phyloP scores from a whole-genome alignment of 2,888 invertebrate genomes.

The Hypolimnas misippus region DNA sequence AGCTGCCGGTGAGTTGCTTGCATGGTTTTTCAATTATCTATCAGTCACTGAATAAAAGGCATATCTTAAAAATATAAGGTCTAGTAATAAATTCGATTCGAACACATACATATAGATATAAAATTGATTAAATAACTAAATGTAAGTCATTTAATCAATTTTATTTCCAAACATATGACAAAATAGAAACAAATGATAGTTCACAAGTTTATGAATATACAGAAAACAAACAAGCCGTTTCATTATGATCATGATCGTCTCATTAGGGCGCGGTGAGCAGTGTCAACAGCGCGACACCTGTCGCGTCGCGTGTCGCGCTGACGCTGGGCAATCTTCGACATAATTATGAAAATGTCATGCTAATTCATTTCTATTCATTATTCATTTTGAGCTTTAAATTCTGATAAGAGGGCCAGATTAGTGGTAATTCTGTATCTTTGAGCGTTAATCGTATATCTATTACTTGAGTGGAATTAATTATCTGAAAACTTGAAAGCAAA shows the following conservation, averaged over 20 bases:
- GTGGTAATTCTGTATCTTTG: background rate
- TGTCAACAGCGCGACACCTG: background rate
- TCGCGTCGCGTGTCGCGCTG: background rate
- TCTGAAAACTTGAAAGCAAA: too few relatives aligned
- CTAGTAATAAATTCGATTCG: too few relatives aligned
- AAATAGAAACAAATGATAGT: background rate
- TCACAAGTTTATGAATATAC: background rate
- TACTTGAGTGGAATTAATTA: too few relatives aligned
- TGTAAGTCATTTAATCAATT: too few relatives aligned
- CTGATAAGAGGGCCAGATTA: background rate
- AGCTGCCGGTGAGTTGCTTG: too few relatives aligned
- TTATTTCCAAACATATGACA: too few relatives aligned
- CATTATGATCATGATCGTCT: background rate
- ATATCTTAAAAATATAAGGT: too few relatives aligned
- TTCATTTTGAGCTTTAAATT: background rate
- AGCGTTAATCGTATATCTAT: background rate
- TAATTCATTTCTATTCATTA: slow-evolving; percentile 6
- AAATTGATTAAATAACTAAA: too few relatives aligned
- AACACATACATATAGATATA: too few relatives aligned
- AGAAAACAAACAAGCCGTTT: background rate
- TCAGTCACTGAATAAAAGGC: too few relatives aligned
- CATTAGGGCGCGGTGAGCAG: background rate
- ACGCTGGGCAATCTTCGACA: background rate
- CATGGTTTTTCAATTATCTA: too few relatives aligned
- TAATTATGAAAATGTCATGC: slow-evolving; percentile 23